phyloP scores from a whole-genome alignment of 2,888 invertebrate species.

The Autographa gamma region DNA sequence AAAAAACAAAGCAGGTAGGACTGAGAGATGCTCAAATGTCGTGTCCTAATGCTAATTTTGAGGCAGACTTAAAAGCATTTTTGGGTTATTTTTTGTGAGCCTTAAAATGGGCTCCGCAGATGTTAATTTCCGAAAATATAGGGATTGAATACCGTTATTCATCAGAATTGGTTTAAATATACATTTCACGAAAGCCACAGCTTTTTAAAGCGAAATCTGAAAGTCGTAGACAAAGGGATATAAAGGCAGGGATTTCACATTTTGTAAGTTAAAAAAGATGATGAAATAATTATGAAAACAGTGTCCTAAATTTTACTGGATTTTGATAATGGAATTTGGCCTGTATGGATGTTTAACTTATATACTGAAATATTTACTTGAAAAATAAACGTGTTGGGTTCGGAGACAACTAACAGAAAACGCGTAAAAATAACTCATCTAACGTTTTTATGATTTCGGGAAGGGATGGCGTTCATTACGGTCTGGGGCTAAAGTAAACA shows the following conservation, averaged over 20 bases:
- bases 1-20: slow-evolving; percentile 56
- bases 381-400: slow-evolving; percentile 31
- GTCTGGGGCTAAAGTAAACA: slow-evolving; percentile 74
- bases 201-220: background rate
- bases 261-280: background rate
- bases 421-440: slow-evolving; percentile 65
- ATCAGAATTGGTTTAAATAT: background rate
- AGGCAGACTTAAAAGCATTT: slow-evolving; percentile 48
- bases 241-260: too few species aligned
- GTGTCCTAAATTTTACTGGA: too few species aligned
- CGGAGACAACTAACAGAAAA: slow-evolving; percentile 54
- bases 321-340: too few species aligned
- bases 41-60: slow-evolving; percentile 57
- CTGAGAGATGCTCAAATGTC: slow-evolving; percentile 51
- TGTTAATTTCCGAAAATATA: slow-evolving; percentile 38
- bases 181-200: background rate
- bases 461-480: slow-evolving; percentile 71
- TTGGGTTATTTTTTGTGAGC: slow-evolving; percentile 47
- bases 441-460: slow-evolving; percentile 65
- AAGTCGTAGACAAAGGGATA: background rate
- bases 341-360: too few species aligned
- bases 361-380: background rate
- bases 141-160: background rate
- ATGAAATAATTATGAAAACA: too few species aligned
- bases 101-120: slow-evolving; percentile 28